Conservation (phyloP, 1,140 invertebrate species). For the Sweltsa coloradensis region DNA sequence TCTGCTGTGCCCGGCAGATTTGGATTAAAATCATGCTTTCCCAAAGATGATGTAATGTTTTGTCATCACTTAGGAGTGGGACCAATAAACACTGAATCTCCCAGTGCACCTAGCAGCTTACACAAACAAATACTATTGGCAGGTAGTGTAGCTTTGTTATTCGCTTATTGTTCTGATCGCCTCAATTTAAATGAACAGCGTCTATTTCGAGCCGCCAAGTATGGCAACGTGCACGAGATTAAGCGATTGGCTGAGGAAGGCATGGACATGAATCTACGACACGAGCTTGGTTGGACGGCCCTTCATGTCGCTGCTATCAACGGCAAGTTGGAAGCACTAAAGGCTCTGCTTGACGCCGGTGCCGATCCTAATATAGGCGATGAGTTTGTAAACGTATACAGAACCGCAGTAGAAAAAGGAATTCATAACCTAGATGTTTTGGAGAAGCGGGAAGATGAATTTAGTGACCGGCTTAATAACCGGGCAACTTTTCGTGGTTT, state of each 20-base stretch:
- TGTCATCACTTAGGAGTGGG: too few species aligned
- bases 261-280: constrained; percentile 46
- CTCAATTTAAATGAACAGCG: constrained; percentile 37
- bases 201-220: constrained; percentile 47
- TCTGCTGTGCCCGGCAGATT: too few species aligned
- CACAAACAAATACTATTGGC: too few species aligned
- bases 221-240: constrained; percentile 46
- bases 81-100: too few species aligned
- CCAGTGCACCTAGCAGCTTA: too few species aligned
- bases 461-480: constrained; percentile 58
- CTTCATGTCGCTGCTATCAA: constrained; percentile 76
- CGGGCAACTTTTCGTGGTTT: constrained; percentile 70
- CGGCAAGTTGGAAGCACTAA: constrained; percentile 47
- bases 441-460: constrained; percentile 62
- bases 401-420: constrained; percentile 40
- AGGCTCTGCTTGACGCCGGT: constrained; percentile 55
- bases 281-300: constrained; percentile 73
- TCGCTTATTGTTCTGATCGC: constrained; percentile 2
- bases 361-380: constrained; percentile 71
- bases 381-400: constrained; percentile 60
- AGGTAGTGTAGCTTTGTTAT: too few species aligned
- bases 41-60: too few species aligned
- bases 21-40: too few species aligned
- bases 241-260: constrained; percentile 28
- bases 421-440: constrained; percentile 51